Evolutionary conservation across 2,113 vertebrate species (phyloP).

Genomic region (Tricholaema leucomelas): DNA sequence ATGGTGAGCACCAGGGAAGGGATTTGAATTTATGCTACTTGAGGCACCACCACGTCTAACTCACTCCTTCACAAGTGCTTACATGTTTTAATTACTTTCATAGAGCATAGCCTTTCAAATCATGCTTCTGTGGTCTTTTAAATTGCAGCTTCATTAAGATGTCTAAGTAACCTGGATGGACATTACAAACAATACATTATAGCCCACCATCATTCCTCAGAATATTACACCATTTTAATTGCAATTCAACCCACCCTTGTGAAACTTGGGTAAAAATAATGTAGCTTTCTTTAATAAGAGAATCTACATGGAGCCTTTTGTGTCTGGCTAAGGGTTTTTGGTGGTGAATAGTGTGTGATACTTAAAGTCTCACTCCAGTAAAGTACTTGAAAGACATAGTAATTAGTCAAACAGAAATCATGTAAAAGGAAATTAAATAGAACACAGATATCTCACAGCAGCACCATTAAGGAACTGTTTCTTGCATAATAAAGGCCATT

Average conservation of each 20-base stretch:
- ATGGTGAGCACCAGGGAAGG: background rate
- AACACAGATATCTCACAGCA: background rate
- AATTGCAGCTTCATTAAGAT: conserved; percentile 20
- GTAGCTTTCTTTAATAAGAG: background rate
- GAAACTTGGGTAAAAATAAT: conserved; percentile 1
- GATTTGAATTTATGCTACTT: background rate
- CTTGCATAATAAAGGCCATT: background rate
- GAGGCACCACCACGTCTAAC: background rate
- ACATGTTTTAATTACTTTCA: background rate
- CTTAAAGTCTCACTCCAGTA: background rate
- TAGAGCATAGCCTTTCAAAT: background rate
- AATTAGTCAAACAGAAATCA: background rate
- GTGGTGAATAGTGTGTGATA: background rate
- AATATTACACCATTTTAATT: background rate
- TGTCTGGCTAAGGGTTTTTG: background rate
- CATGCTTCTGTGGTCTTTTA: background rate
- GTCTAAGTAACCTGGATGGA: background rate
- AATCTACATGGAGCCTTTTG: background rate
- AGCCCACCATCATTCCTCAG: background rate
- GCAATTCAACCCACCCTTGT: background rate
- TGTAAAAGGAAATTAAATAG: background rate
- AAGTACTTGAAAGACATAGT: background rate
- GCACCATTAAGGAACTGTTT: background rate
- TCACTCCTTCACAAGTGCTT: background rate
- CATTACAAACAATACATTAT: background rate